Evolutionary conservation across 2,888 invertebrate genomes (phyloP), one percentile per base, ranked within the genome.

Genomic region (Globia sparganii): DNA sequence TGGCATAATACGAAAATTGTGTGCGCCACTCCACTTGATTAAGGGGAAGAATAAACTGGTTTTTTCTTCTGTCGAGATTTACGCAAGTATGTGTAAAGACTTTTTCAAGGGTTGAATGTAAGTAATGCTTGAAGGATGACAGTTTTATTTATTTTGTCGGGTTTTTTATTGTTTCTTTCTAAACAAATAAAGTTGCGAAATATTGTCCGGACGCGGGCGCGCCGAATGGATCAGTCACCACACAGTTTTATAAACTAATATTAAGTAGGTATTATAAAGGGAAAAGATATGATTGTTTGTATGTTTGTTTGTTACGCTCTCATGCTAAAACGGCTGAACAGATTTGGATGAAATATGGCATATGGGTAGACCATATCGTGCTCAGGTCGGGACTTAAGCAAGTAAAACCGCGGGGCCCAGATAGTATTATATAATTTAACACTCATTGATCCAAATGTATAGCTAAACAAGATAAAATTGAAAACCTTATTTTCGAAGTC

Each of bases 11-110:
- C 68, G 75, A 71, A 80, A 81, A 78, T 75, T 78, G 68, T 78
- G 78, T 77, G 69, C 73, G 61, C 79, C 88, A 87, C 87, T 87
- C 86, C 66, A 76, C 70, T 86, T 87, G 84, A 87, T 87, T 83
- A 86, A 72, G 73, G 28, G 56, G 53, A 69, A 75, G 62, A 75
- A 72, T 64, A 76, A 73, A 58, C 58, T 34, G 59, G 1, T 34
- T 58, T 56, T 76, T 84, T 78, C n/a, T 81, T 76, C 58, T 68
- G 58, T 68, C 49, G 68, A 72, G 64, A 85, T 81, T 78, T 72
- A 73, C 66, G 43, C 46, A 73, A 72, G 68, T 69, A 53, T 46
- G 68, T 31, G 66, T 73, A 37, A 72, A 70, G 72, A 70, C 49
- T 37, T 74, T 64, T 82, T 78, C 61, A 66, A 25, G 67, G 46